Conservation (phyloP, 2,888 invertebrate genomes). For the Tetheella fluctuosa region DNA sequence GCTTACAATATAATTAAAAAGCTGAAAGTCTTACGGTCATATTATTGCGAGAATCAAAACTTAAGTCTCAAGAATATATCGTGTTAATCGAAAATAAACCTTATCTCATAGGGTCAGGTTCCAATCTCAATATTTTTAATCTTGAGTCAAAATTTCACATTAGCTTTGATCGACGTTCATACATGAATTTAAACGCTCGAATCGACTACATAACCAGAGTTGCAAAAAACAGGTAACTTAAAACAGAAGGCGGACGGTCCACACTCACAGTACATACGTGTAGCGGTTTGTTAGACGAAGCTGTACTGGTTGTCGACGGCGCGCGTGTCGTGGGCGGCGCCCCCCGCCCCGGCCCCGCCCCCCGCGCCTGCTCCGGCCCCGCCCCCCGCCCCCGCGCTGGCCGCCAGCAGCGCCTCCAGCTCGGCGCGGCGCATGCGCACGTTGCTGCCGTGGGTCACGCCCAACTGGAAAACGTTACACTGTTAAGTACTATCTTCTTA, state of each 20-base stretch:
- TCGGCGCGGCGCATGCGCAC: slow-evolving; percentile 91
- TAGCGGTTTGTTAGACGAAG: slow-evolving; percentile 53
- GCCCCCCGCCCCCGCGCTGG: slow-evolving; percentile 58
- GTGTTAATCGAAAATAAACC: too few relatives aligned
- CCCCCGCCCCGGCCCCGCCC: too few relatives aligned
- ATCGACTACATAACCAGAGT: not conserved
- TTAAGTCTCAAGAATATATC: too few relatives aligned
- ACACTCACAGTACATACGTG: slow-evolving; percentile 36
- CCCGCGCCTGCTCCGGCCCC: too few relatives aligned
- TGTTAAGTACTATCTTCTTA: too few relatives aligned
- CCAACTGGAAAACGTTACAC: slow-evolving; percentile 73
- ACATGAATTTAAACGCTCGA: not conserved
- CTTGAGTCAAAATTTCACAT: too few relatives aligned
- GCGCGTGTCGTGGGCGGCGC: slow-evolving; percentile 74
- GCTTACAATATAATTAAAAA: too few relatives aligned
- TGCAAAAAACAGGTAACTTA: slow-evolving; percentile 29
- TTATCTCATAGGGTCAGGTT: too few relatives aligned
- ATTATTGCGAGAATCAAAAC: too few relatives aligned
- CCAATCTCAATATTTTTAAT: too few relatives aligned
- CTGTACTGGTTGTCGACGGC: slow-evolving; percentile 93
- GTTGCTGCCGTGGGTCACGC: slow-evolving; percentile 91
- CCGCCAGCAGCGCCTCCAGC: slow-evolving; percentile 87
- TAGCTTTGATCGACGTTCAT: too few relatives aligned
- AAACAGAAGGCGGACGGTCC: slow-evolving; percentile 20
- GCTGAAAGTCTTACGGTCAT: too few relatives aligned